Evolutionary conservation across 1,140 invertebrate genomes (phyloP).

Genomic region (Calycopis cecrops): DNA sequence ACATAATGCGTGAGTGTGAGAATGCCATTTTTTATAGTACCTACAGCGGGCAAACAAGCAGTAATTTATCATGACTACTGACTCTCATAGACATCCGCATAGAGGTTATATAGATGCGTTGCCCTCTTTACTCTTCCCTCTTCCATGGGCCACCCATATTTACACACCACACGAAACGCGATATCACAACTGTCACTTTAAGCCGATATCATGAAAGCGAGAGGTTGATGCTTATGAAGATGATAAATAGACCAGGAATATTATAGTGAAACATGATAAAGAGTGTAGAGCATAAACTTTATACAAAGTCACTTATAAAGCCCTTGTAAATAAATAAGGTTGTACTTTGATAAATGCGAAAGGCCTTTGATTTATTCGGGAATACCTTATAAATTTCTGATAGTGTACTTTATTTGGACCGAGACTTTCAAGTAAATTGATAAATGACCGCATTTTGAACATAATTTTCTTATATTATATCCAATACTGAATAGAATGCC

Average conservation of each 20-base stretch:
- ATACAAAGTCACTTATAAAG: slow-evolving; percentile 9
- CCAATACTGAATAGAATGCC: neutral
- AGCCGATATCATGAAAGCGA: too few relatives aligned
- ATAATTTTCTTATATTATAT: slow-evolving; percentile 29
- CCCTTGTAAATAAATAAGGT: slow-evolving; percentile 33
- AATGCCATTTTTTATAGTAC: too few relatives aligned
- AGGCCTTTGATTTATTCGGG: slow-evolving; percentile 46
- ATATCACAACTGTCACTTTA: too few relatives aligned
- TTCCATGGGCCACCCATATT: too few relatives aligned
- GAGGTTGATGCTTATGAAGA: too few relatives aligned
- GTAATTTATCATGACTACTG: too few relatives aligned
- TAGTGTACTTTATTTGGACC: slow-evolving; percentile 46
- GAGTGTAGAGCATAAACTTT: slow-evolving; percentile 8
- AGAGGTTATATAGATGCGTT: too few relatives aligned
- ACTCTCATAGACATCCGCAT: too few relatives aligned
- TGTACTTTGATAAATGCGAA: slow-evolving; percentile 46
- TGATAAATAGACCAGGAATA: too few relatives aligned
- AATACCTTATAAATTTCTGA: slow-evolving; percentile 38
- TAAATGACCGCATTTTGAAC: slow-evolving; percentile 34
- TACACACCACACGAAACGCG: too few relatives aligned
- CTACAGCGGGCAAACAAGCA: too few relatives aligned
- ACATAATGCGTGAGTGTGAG: neutral
- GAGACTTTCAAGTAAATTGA: slow-evolving; percentile 41
- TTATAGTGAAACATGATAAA: neutral
- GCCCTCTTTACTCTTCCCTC: too few relatives aligned